These are phyloP conservation scores for Lordiphosa fenestrarum DNA, from an alignment of 2,888 invertebrate genomes.

Conservation along the genomic window DNA sequence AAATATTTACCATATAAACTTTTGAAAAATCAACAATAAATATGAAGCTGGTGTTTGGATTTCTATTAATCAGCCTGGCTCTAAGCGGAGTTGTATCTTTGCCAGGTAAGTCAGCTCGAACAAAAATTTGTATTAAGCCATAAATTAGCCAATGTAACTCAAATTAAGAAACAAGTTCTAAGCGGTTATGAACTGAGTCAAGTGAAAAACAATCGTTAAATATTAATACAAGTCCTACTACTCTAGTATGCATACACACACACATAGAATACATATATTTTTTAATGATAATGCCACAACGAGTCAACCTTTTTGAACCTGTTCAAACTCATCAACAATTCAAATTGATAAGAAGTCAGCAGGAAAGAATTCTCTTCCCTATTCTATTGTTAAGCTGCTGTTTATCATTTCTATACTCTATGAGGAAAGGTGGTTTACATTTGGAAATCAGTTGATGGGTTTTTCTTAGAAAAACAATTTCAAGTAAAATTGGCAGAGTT, in stretches of 20 bases:
- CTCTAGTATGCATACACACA: no score
- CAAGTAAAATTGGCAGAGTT: no score
- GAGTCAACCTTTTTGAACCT: conserved; percentile 46
- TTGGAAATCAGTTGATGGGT: no score
- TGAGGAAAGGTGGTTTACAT: no score
- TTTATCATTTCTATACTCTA: no score
- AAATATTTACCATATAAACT: conserved; percentile 1
- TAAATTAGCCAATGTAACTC: no score
- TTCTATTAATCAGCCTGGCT: conserved; percentile 71
- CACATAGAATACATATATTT: background rate
- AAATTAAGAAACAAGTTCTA: conserved; percentile 17
- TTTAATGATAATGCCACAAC: conserved; percentile 30
- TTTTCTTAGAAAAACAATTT: no score
- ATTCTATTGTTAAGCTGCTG: background rate
- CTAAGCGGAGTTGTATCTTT: conserved; percentile 73
- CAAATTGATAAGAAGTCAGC: conserved; percentile 46
- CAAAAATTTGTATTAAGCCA: no score
- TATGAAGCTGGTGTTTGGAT: conserved; percentile 75
- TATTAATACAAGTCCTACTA: no score
- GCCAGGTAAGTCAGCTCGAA: conserved; percentile 73
- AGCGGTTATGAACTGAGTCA: background rate
- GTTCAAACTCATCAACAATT: conserved; percentile 26
- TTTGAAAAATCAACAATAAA: conserved; percentile 1
- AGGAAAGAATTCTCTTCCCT: background rate
- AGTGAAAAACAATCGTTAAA: no score